Base-by-base conservation (phyloP, 2,888 invertebrate genomes). In the Yponomeuta cagnagella region DNA sequence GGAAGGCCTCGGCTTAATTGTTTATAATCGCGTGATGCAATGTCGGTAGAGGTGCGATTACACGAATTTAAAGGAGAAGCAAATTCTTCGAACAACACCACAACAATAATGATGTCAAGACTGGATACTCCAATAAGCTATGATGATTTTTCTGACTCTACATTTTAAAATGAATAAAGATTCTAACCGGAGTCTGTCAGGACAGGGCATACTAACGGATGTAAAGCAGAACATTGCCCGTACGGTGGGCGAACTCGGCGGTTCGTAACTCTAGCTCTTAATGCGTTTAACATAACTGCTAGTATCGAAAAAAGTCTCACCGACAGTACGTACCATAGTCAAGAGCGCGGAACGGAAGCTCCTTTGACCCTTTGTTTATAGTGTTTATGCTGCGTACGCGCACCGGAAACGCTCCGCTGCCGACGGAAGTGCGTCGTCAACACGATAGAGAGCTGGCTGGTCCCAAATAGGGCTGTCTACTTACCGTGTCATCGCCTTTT, bases 291-390 rank as follows among this genome's bases (percentile, higher is more conserved):
- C 6, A 43, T 43, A 43, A 43, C 5, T 43, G 43, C 1, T 43
- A 0, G 43, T 43, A 43, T 43, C 37, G 37, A 2, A 37, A 43
- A 43, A 8, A 43, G 4, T 43, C 5, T 43, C 8, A 43, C 43
- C 6, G 9, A 5, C 43, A 43, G 43, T 69, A 71, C 71, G 43
- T 69, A 71, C 71, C 73, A 73, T 76, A 77, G 75, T 77, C 23
- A 78, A 77, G 77, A 75, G 74, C 73, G 72, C 71, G 72, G 77
- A 79, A 77, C 89, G 89, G 90, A 90, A 90, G 86, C 82, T 78
- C 84, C 79, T 87, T 86, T 89, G 90, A 89, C 90, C 90, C 88
- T 89, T 90, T 90, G 90, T 90, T 89, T 89, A 86, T 85, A 79
- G 77, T 78, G 77, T 78, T 76, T 76, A 79, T 76, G 84, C 86